phyloP scores from a whole-genome alignment of 2,113 vertebrate genomes.

The Xiphorhynchus elegans region DNA sequence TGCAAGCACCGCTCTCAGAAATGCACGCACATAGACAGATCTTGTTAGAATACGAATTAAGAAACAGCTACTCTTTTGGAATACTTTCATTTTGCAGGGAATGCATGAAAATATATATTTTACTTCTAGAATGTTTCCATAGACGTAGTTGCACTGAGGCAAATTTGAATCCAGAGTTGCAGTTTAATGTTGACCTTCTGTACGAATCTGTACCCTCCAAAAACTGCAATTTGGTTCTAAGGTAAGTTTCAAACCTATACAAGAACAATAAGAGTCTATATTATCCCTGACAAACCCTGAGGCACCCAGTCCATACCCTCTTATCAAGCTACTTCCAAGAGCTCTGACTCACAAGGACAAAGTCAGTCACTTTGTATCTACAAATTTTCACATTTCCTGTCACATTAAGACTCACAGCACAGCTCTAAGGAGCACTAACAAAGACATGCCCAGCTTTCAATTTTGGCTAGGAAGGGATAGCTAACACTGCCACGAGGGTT shows the following conservation, averaged over 20 bases:
- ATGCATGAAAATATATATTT: background rate
- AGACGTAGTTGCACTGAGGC: background rate
- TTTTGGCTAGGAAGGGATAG: background rate
- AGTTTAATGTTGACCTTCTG: background rate
- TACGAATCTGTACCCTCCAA: background rate
- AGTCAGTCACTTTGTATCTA: background rate
- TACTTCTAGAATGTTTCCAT: background rate
- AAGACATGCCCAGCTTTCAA: background rate
- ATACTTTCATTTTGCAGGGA: background rate
- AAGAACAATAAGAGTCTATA: accelerated
- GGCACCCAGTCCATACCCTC: background rate
- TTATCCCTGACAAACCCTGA: background rate
- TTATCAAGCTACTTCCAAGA: background rate
- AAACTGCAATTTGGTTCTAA: accelerated
- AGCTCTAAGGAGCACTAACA: background rate
- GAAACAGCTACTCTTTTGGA: background rate
- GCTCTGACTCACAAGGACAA: background rate
- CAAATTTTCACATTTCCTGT: background rate
- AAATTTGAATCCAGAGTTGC: background rate
- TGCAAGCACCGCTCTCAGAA: background rate
- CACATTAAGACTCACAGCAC: background rate
- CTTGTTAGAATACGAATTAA: accelerated
- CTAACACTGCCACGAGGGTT: background rate
- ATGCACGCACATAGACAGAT: accelerated
- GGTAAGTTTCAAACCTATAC: background rate